Evolutionary conservation across 2,797 vertebrate species (phyloP).

Genomic region (Lithobates sylvaticus): DNA sequence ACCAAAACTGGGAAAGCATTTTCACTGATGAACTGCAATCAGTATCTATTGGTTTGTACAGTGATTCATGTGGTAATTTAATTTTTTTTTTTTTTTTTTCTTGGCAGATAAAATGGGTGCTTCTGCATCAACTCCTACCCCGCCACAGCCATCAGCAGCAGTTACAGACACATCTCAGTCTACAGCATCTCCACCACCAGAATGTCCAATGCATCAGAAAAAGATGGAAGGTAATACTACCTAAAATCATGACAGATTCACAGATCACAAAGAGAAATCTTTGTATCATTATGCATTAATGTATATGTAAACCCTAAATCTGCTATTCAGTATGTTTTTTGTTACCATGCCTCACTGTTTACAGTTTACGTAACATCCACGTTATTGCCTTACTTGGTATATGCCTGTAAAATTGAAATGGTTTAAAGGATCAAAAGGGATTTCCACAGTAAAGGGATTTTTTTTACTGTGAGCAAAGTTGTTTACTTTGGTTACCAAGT

Average conservation of each 20-base stretch:
- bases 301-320: too few relatives aligned
- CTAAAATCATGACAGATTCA: neutral
- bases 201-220: conserved; percentile 83
- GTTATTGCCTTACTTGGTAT: too few relatives aligned
- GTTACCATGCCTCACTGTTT: neutral
- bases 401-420: too few relatives aligned
- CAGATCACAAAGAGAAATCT: neutral
- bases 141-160: conserved; percentile 63
- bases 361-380: neutral
- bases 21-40: too few relatives aligned
- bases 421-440: too few relatives aligned
- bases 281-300: neutral
- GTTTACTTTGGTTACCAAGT: too few relatives aligned
- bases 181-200: conserved; percentile 67
- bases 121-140: conserved; percentile 72
- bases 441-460: too few relatives aligned
- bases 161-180: conserved; percentile 35
- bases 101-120: conserved; percentile 78
- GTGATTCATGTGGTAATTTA: too few relatives aligned
- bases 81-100: neutral
- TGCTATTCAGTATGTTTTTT: neutral
- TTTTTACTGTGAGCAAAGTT: too few relatives aligned
- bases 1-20: too few relatives aligned
- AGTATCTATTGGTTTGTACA: too few relatives aligned
- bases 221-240: conserved; percentile 67